Evolutionary conservation across 1,140 invertebrate species (phyloP), one percentile per base, ranked within the genome.

Genomic region (Drosophila funebris): DNA sequence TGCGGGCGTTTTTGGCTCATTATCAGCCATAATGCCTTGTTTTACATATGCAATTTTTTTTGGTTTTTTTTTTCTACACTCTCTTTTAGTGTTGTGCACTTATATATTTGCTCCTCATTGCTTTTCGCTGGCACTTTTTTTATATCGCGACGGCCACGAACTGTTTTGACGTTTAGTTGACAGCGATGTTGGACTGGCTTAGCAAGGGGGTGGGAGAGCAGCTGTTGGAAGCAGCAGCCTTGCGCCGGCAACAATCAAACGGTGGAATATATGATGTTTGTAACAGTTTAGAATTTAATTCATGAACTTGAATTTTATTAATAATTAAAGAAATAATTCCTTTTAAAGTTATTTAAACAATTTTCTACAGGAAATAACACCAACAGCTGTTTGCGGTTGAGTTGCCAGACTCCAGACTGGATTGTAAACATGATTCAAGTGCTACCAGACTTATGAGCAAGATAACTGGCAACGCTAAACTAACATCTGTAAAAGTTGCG

Each of bases 131-230:
- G 36, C 56, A 73, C 62, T 67, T 71, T 71, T 76, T 54, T 50
- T 37, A 43, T 46, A 71, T 50, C 68, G 63, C 44, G 41, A 63
- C 36, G 29, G 16, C 43, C 37, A 70, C 58, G 54, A 64, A 82
- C 79, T 82, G 70, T 74, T 82, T 82, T 82, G 78, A 82, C 78
- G 70, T 83, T 82, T 82, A 44, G 60, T 74, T 83, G 78, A 82
- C 78, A 82, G 79, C 39, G 20, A 14, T 8, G 8, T 36, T 44
- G 29, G 31, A n/a, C 36, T 52, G 56, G 18, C 13, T 57, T 37
- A 4, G 14, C 8, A 39, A 5, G 36, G 43, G 48, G 46, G 54
- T 11, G 43, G 14, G 20, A 11, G 3, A 14, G 18, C 72, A 67
- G 72, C 69, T 78, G 75, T 39, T 61, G 9, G 18, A 4, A 7